These are phyloP conservation scores for Poicephalus gulielmi DNA, from an alignment of 2,113 vertebrate species.

Conservation along the genomic window DNA sequence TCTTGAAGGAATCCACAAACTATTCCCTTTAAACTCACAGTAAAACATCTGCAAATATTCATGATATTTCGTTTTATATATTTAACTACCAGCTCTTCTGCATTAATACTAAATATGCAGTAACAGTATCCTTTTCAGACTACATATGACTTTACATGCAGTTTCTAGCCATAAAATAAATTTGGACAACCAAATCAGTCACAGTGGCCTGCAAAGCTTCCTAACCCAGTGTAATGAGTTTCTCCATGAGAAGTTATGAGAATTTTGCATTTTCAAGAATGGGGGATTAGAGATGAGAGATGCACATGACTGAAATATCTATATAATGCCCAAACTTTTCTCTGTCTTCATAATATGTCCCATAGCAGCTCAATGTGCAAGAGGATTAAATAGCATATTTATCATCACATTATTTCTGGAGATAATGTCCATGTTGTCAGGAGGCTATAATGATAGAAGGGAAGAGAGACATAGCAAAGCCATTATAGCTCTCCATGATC, in stretches of 20 bases:
- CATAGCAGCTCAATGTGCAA: not conserved
- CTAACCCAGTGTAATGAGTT: not conserved
- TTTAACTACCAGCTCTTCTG: not conserved
- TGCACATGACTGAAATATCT: not conserved
- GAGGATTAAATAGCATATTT: not conserved
- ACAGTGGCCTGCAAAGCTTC: not conserved
- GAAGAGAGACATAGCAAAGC: not conserved
- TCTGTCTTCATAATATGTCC: not conserved
- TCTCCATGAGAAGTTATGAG: not conserved
- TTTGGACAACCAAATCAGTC: not conserved
- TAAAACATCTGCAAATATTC: not conserved
- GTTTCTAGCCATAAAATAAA: not conserved
- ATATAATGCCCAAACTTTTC: not conserved
- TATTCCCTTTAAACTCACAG: not conserved
- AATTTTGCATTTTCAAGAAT: not conserved
- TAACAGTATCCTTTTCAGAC: not conserved
- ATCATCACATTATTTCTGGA: not conserved
- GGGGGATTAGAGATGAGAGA: not conserved
- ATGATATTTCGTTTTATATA: not conserved
- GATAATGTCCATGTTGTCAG: fast-evolving
- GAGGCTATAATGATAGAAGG: not conserved
- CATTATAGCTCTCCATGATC: not conserved
- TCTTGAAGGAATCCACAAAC: not conserved
- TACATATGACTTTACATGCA: not conserved
- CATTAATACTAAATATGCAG: not conserved